These are phyloP conservation scores for Dreissena rostriformis DNA, from an alignment of 1,140 invertebrate genomes.

Conservation along the genomic window DNA sequence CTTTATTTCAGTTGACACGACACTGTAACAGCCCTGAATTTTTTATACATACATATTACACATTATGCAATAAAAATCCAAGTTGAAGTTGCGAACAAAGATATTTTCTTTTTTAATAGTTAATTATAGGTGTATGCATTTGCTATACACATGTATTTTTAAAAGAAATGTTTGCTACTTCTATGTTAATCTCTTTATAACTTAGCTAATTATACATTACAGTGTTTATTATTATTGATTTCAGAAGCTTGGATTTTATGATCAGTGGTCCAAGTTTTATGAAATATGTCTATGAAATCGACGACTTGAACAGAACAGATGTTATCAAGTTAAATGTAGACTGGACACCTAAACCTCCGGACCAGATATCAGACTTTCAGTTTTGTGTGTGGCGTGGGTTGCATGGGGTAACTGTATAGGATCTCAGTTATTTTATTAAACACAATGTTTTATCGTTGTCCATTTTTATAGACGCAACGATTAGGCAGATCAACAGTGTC, in stretches of 20 bases:
- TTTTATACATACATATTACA: too few relatives aligned
- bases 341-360: conserved; percentile 1
- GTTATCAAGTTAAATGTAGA: background rate
- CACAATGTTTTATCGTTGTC: too few relatives aligned
- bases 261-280: conserved; percentile 13
- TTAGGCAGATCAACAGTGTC: too few relatives aligned
- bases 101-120: too few relatives aligned
- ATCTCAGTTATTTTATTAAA: too few relatives aligned
- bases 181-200: background rate
- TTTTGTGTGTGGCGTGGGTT: conserved; percentile 38
- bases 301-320: conserved; percentile 20
- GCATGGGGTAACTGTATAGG: background rate
- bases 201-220: too few relatives aligned
- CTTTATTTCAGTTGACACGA: too few relatives aligned
- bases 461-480: too few relatives aligned
- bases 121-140: too few relatives aligned
- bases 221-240: background rate
- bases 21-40: too few relatives aligned
- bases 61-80: too few relatives aligned
- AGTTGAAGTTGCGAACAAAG: too few relatives aligned
- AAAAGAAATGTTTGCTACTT: background rate
- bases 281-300: conserved; percentile 5
- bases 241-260: conserved; percentile 1
- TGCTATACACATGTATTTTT: background rate
- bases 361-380: conserved; percentile 12